These are phyloP conservation scores for Mus spretus DNA, from an alignment of 2,797 vertebrate genomes.

Conservation along the genomic window DNA sequence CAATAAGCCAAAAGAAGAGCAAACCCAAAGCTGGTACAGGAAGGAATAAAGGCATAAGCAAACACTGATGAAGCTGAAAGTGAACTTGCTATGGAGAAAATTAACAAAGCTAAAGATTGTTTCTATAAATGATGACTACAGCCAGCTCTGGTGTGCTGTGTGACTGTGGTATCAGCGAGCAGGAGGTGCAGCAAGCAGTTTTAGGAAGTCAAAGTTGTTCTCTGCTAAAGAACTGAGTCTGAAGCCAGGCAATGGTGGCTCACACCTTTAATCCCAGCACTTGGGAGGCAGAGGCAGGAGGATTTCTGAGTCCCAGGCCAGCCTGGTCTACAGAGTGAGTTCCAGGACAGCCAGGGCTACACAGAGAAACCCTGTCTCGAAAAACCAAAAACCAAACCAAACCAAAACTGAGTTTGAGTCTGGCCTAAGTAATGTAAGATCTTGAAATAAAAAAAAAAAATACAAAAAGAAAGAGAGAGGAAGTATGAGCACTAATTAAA, in stretches of 20 bases:
- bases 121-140: neutral
- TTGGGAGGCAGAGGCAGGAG: too few species aligned
- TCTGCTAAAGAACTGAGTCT: neutral
- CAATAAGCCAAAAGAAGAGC: neutral
- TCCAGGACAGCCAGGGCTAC: too few species aligned
- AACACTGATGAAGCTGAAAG: neutral
- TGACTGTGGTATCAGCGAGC: neutral
- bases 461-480: neutral
- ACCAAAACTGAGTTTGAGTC: too few species aligned
- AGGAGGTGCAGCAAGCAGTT: neutral
- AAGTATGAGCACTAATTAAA: neutral
- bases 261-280: too few species aligned
- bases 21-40: neutral
- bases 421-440: neutral
- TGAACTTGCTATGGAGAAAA: neutral
- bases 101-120: neutral
- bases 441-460: neutral
- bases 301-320: too few species aligned
- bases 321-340: too few species aligned
- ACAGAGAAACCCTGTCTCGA: too few species aligned
- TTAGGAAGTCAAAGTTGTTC: neutral
- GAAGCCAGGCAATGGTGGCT: neutral
- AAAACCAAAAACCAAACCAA: too few species aligned
- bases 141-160: neutral
- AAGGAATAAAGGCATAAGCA: neutral